These are phyloP conservation scores for Onthophagus sagittarius DNA, from an alignment of 2,888 invertebrate species.

Conservation along the genomic window DNA sequence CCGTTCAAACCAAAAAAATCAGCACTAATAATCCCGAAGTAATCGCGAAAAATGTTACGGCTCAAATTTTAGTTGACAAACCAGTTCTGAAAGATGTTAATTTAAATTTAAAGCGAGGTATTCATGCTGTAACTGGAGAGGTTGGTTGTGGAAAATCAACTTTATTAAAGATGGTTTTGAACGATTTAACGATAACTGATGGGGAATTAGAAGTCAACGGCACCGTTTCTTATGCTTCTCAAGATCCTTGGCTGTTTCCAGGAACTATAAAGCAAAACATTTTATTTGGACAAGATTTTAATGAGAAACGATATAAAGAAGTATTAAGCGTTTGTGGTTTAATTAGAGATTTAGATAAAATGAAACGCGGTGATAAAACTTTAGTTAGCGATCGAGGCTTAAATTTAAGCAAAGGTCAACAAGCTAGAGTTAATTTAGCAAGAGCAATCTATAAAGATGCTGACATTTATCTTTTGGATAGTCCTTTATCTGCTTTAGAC, in stretches of 20 bases:
- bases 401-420: constrained; percentile 76
- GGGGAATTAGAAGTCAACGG: constrained; percentile 66
- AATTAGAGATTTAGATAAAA: constrained; percentile 62
- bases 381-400: constrained; percentile 75
- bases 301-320: constrained; percentile 53
- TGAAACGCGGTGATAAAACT: constrained; percentile 69
- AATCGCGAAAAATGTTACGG: constrained; percentile 10
- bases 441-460: constrained; percentile 68
- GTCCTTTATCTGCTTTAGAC: constrained; percentile 75
- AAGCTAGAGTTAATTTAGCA: constrained; percentile 72
- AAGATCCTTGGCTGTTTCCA: constrained; percentile 57
- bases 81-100: constrained; percentile 16
- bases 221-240: constrained; percentile 52
- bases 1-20: constrained; percentile 4
- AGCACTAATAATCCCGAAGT: constrained; percentile 13
- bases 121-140: constrained; percentile 19
- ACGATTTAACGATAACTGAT: constrained; percentile 61
- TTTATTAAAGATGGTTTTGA: constrained; percentile 54
- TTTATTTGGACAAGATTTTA: constrained; percentile 61
- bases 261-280: constrained; percentile 69
- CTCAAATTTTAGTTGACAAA: constrained; percentile 13
- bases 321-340: constrained; percentile 62
- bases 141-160: constrained; percentile 53
- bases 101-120: constrained; percentile 15
- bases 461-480: constrained; percentile 72